Evolutionary conservation across 2,888 invertebrate species (phyloP).

Genomic region (Drosophila trichaetosa): DNA sequence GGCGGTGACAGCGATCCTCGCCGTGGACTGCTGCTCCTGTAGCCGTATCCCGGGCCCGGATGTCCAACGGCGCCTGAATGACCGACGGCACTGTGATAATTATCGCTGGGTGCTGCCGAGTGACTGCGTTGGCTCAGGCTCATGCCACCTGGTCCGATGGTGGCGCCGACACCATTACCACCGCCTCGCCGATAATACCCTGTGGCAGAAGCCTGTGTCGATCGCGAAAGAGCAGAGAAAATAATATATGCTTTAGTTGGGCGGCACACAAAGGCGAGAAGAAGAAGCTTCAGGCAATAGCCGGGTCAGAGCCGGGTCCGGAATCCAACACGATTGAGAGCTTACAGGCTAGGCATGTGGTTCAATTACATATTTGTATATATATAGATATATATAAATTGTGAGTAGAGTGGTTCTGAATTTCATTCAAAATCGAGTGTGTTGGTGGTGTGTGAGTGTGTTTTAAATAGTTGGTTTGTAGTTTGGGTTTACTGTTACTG

Average conservation of each 20-base stretch:
- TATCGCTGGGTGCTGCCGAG: conserved; percentile 91
- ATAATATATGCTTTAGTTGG: conserved; percentile 25
- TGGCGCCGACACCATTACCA: conserved; percentile 82
- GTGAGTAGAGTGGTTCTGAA: conserved; percentile 39
- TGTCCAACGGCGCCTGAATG: conserved; percentile 40
- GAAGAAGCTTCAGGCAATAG: conserved; percentile 24
- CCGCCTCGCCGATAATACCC: conserved; percentile 84
- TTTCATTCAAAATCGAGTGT: conserved; percentile 51
- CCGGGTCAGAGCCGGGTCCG: conserved; percentile 17
- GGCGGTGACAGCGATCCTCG: conserved; percentile 86
- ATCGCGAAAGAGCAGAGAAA: conserved; percentile 30
- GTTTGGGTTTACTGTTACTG: conserved; percentile 58
- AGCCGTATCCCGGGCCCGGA: conserved; percentile 76
- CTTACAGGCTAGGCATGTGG: conserved; percentile 31
- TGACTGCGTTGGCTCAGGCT: conserved; percentile 89
- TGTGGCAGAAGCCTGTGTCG: conserved; percentile 70
- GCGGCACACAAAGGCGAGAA: background rate
- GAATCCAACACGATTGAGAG: conserved; percentile 11
- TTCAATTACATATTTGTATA: background rate
- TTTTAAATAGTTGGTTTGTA: conserved; percentile 8
- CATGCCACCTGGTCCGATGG: conserved; percentile 85
- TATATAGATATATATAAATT: background rate
- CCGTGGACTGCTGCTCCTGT: conserved; percentile 91
- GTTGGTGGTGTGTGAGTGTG: conserved; percentile 10
- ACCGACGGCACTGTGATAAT: conserved; percentile 79